Evolutionary conservation across 2,797 vertebrate species (phyloP).

Genomic region (Apodemus agrarius): DNA sequence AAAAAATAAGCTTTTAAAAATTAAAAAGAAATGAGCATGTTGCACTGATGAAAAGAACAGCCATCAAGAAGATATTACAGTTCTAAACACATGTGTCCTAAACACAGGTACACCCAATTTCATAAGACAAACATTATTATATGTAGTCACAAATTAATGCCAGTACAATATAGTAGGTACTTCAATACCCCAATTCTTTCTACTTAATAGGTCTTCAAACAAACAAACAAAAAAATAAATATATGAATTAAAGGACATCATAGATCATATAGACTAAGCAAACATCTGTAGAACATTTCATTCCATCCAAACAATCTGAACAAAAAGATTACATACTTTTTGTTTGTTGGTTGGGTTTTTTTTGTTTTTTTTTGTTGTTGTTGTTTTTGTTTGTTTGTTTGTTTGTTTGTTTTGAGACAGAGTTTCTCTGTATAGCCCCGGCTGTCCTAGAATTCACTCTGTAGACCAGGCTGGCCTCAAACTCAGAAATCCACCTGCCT

Average conservation of each 20-base stretch:
- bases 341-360: too few relatives aligned
- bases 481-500: too few relatives aligned
- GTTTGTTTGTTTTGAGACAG: too few relatives aligned
- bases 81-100: background rate
- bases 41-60: background rate
- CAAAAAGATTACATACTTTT: background rate
- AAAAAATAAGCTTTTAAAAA: background rate
- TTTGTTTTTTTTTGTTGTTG: too few relatives aligned
- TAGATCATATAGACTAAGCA: background rate
- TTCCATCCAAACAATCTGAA: background rate
- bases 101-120: background rate
- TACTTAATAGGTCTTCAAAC: background rate
- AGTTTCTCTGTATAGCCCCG: too few relatives aligned
- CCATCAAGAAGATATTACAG: background rate
- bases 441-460: too few relatives aligned
- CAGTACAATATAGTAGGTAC: background rate
- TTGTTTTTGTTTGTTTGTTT: too few relatives aligned
- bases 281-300: background rate
- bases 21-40: background rate
- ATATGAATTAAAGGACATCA: background rate
- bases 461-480: too few relatives aligned
- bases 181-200: background rate
- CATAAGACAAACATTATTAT: background rate
- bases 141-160: background rate
- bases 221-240: too few relatives aligned